Base-by-base conservation (phyloP, 2,113 vertebrate species). In the Phodopus roborovskii region DNA sequence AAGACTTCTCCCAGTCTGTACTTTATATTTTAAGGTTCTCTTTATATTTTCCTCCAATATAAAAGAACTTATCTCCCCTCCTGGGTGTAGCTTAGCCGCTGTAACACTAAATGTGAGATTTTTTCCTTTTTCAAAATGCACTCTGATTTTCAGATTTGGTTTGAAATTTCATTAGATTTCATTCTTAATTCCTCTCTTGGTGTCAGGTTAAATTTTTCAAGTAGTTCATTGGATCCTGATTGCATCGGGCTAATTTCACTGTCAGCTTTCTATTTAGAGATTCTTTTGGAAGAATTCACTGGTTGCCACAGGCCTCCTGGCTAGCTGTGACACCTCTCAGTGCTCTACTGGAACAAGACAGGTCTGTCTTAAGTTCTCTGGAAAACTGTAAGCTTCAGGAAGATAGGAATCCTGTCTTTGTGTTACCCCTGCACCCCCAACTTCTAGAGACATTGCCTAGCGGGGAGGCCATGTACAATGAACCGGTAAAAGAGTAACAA, bases 281-380 rank as follows among this genome's bases (percentile, higher is more conserved):
- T 86, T 78, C 16, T 12, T 78, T 78, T 56, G 19, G n/a, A 92
- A 84, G 75, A 94, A 68, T 78, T 92, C 33, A 71, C 50, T 90
- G 26, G 62, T 36, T 82, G 5, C 2, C 7, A 9, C 10, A 30
- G 17, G 22, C 22, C 30, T 90, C 36, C 73, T 88, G 73, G 20
- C 24, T 70, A 48, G 73, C 26, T 64, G 3, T 26, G 22, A 56
- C 28, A 36, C 30, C 48, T 71, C 11, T 95, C 36, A 28, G 12
- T 33, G 87, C 36, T 48, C 36, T 13, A 84, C 26, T 45, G 91
- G 15, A 36, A 7, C 83, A 53, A 0, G 24, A 13, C 58, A 22
- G 16, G 30, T 64, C 17, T 36, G 20, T 45, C 19, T 87, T 56
- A 58, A 48, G 28, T 62, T 62, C 39, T 62, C 15, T 62, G 26